Percentiles rank a stretch among this genome's conserved stretches.
These are phyloP conservation scores for Aphaenogaster floridana DNA, from an alignment of 1,140 invertebrate genomes.

Conservation along the genomic window DNA sequence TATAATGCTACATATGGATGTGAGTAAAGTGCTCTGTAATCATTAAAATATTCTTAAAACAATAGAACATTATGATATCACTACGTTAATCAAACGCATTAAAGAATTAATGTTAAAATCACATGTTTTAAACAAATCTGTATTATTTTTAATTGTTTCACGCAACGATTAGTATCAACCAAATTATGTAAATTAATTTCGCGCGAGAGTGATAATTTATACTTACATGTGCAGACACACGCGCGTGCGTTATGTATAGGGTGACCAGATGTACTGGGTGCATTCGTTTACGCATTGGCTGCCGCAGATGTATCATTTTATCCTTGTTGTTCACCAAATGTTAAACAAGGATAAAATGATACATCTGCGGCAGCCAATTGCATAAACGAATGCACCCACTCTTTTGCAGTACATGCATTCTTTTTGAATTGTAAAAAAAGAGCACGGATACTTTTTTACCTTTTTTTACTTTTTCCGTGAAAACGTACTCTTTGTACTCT, in stretches of 20 bases:
- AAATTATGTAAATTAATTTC: background rate
- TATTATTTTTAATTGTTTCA: background rate
- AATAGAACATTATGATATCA: background rate
- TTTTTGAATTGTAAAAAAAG: too few relatives aligned
- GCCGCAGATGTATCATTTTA: too few relatives aligned
- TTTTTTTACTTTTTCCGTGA: too few relatives aligned
- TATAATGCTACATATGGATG: background rate
- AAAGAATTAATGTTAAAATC: slow-evolving; percentile 6
- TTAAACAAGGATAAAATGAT: too few relatives aligned
- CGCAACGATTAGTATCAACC: background rate
- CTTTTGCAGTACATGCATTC: too few relatives aligned
- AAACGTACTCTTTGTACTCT: too few relatives aligned
- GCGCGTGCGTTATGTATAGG: background rate
- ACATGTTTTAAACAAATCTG: background rate
- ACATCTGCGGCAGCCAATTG: too few relatives aligned
- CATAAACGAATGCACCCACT: too few relatives aligned
- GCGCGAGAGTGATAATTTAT: background rate
- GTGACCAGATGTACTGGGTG: too few relatives aligned
- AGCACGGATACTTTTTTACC: too few relatives aligned
- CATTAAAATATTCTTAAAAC: background rate
- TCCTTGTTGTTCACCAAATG: too few relatives aligned
- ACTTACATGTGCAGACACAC: background rate
- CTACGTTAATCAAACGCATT: background rate
- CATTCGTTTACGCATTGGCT: too few relatives aligned
- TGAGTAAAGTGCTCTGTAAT: slow-evolving; percentile 29